Evolutionary conservation across 2,797 vertebrate genomes (phyloP).

Genomic region (Hafferia zeledoni): DNA sequence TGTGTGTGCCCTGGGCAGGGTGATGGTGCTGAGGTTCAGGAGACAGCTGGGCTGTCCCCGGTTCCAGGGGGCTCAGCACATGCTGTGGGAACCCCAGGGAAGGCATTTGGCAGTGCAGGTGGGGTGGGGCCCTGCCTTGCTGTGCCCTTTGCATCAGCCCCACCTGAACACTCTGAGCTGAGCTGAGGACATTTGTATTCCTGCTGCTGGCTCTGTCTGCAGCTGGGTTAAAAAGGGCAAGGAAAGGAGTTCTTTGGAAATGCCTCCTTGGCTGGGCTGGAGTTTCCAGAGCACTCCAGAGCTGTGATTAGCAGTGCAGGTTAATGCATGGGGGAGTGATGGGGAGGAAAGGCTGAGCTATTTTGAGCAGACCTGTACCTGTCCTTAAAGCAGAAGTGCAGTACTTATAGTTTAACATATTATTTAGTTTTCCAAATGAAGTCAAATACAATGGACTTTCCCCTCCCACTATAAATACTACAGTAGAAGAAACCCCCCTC

Average conservation of each 20-base stretch:
- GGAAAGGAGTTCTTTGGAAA: background rate
- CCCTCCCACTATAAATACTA: fast-evolving
- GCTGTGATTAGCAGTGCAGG: background rate
- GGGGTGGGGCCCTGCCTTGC: background rate
- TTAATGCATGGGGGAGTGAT: background rate
- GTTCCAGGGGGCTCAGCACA: background rate
- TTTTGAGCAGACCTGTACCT: background rate
- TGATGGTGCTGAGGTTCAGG: background rate
- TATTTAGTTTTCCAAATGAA: background rate
- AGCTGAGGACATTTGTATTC: background rate
- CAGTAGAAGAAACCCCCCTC: background rate
- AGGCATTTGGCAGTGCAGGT: background rate
- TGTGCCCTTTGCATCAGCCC: background rate
- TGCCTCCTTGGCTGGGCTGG: background rate
- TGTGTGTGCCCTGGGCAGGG: background rate
- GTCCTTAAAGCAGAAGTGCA: background rate
- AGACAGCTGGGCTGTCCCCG: too few species aligned
- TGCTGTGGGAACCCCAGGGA: background rate
- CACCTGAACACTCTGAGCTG: background rate
- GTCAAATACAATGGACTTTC: background rate
- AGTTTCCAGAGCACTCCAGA: background rate
- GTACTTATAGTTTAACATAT: background rate
- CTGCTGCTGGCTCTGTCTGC: background rate
- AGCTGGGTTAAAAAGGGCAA: background rate
- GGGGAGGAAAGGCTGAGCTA: background rate